Conservation (phyloP, 2,888 invertebrate genomes). For the Gari tellinella region DNA sequence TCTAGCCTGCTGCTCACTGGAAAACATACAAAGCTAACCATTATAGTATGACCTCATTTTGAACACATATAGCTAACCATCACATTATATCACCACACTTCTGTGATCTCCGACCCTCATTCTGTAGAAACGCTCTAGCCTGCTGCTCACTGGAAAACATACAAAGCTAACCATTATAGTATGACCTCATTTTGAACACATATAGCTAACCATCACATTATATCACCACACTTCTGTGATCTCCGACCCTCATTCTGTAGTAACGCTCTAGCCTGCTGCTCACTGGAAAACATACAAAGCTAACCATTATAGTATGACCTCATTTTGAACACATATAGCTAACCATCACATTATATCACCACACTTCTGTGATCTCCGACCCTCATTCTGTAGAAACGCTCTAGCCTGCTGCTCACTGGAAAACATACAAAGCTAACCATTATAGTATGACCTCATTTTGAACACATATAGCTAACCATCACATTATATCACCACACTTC, state of each 20-base stretch:
- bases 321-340: no score
- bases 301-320: no score
- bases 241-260: slow-evolving; percentile 90
- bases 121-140: slow-evolving; percentile 93
- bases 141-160: slow-evolving; percentile 90
- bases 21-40: no score
- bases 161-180: no score
- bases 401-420: slow-evolving; percentile 93
- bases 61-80: no score
- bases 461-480: no score
- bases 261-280: slow-evolving; percentile 92
- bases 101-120: slow-evolving; percentile 87
- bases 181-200: no score
- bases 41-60: no score
- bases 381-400: slow-evolving; percentile 91
- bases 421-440: no score
- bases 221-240: slow-evolving; percentile 91
- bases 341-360: slow-evolving; percentile 99
- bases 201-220: no score
- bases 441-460: no score
- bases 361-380: slow-evolving; percentile 86
- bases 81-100: slow-evolving; percentile 98
- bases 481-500: slow-evolving; percentile 95
- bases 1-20: slow-evolving; percentile 93
- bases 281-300: no score